phyloP scores from a whole-genome alignment of 2,888 invertebrate genomes.

The Diabrotica balteata region DNA sequence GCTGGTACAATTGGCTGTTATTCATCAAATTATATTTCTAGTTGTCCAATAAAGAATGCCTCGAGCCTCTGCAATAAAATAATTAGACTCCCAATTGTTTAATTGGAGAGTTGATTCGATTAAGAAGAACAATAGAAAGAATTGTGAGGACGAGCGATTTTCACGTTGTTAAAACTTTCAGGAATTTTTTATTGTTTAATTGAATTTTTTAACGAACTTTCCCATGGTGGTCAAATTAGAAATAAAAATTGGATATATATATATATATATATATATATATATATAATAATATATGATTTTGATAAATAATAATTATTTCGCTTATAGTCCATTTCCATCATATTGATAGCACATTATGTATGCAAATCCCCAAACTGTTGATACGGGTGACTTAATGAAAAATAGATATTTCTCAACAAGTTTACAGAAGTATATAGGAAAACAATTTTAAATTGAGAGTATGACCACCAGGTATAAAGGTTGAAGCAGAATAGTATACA shows the following conservation, averaged over 20 bases:
- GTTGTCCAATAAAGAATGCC: constrained; percentile 36
- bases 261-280: neutral
- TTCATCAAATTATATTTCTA: constrained; percentile 35
- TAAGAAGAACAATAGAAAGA: constrained; percentile 37
- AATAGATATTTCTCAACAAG: no score
- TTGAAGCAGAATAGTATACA: no score
- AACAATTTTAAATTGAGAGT: no score
- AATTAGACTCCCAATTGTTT: constrained; percentile 58
- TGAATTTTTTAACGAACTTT: neutral
- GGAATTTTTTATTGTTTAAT: constrained; percentile 5
- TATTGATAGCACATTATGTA: no score
- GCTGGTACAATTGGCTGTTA: neutral
- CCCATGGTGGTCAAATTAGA: neutral
- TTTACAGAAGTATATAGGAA: no score
- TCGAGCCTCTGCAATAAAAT: constrained; percentile 47
- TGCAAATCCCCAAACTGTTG: no score
- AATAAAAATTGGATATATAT: neutral
- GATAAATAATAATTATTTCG: no score
- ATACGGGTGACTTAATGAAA: no score
- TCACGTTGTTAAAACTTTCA: constrained; percentile 7
- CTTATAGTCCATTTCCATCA: no score
- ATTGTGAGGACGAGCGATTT: constrained; percentile 7
- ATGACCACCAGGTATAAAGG: no score
- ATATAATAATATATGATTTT: no score
- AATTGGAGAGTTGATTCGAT: constrained; percentile 57